A percentile compares a stretch with the other conserved stretches of the same genome.
Conservation (phyloP, 2,113 vertebrate genomes). For the Butastur rufipennis region DNA sequence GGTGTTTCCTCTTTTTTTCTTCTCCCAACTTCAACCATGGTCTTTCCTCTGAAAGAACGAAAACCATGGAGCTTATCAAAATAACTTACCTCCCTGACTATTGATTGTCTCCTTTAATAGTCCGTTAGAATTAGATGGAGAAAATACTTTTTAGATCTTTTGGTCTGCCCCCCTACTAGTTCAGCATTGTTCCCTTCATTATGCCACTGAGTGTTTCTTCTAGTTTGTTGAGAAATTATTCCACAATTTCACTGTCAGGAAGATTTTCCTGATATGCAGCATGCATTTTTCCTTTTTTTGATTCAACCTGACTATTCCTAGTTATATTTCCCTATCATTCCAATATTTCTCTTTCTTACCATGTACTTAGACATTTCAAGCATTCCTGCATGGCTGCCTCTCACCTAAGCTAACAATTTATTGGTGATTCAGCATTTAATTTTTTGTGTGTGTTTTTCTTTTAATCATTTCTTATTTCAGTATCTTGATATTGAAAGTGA, state of each 20-base stretch:
- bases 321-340: not conserved
- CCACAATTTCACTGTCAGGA: not conserved
- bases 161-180: conserved; percentile 30
- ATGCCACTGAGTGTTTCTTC: conserved; percentile 28
- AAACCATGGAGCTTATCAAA: conserved; percentile 54
- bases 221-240: conserved; percentile 38
- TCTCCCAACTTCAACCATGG: conserved; percentile 9
- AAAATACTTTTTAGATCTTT: conserved; percentile 47
- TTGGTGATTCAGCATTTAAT: not conserved
- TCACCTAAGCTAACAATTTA: not conserved
- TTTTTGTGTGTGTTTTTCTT: not conserved
- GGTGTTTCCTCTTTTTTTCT: conserved; percentile 31
- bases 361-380: not conserved
- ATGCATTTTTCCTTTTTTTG: not conserved
- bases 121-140: conserved; percentile 36
- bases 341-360: not conserved
- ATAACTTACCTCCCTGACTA: conserved; percentile 63
- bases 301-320: not conserved
- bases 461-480: not conserved
- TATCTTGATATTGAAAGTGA: not conserved
- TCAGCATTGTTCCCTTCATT: conserved; percentile 41
- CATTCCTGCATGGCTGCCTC: not conserved
- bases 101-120: conserved; percentile 59
- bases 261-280: not conserved
- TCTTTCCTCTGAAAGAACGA: conserved; percentile 38